Percentiles rank a stretch among this genome's conserved stretches.
These are phyloP conservation scores for Ochropleura plecta DNA, from an alignment of 2,888 invertebrate species.

Conservation along the genomic window DNA sequence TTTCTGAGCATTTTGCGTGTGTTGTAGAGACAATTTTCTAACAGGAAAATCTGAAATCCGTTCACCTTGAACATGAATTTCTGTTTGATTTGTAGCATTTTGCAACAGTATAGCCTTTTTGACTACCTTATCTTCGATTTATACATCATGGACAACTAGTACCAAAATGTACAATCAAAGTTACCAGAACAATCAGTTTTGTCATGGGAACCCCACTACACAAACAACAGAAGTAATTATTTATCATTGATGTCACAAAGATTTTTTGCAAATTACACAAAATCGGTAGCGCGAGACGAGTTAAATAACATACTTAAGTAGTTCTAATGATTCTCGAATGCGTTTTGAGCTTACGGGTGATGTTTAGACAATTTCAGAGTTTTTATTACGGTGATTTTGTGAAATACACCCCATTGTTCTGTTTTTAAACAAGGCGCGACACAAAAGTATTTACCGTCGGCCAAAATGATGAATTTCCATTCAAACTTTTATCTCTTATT, in stretches of 20 bases:
- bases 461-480: background rate
- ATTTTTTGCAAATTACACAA: constrained; percentile 48
- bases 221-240: constrained; percentile 37
- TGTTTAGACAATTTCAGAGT: background rate
- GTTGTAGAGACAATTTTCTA: background rate
- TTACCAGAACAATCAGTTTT: constrained; percentile 39
- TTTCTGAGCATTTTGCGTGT: background rate
- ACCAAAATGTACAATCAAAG: constrained; percentile 11
- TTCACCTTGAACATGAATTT: constrained; percentile 19
- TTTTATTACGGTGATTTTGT: background rate
- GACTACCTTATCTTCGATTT: constrained; percentile 13
- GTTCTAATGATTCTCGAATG: constrained; percentile 15
- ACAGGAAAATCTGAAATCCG: constrained; percentile 23
- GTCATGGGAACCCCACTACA: constrained; percentile 49
- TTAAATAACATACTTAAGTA: constrained; percentile 24
- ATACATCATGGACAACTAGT: constrained; percentile 6
- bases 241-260: constrained; percentile 40
- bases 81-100: constrained; percentile 27
- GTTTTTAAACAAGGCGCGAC: background rate
- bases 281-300: constrained; percentile 34
- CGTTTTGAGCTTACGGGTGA: background rate
- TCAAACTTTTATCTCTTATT: background rate
- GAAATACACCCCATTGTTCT: background rate
- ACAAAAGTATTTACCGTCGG: background rate
- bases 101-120: constrained; percentile 2